Evolutionary conservation across 2,797 vertebrate genomes (phyloP), one percentile per base, ranked within the genome.

Genomic region (Sphenodon punctatus): DNA sequence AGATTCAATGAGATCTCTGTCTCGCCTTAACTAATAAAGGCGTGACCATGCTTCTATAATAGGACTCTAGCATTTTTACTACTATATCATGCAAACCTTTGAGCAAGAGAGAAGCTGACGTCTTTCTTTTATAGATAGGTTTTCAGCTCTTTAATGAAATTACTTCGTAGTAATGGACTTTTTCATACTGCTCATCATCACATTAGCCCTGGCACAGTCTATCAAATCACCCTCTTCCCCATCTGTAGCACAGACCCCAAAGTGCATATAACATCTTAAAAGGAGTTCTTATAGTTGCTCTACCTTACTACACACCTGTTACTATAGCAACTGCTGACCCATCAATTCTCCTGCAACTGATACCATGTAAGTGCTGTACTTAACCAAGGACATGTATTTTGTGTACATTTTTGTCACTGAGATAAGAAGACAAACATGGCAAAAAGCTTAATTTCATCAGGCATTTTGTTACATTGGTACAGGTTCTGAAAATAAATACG

Each of bases 261-360:
- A 46, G 34, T 43, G 5, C 13, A 41, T 46, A 27, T 80, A 46
- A n/a, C 66, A 75, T 8, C 59, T 41, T 32, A 55, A 65, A 8
- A 39, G 15, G 9, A 75, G 63, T 82, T 80, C 36, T 67, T 59
- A 46, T 53, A 67, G 59, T 39, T 56, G 64, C 51, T 53, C n/a
- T 30, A 17, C 70, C 27, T 84, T 84, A 63, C 68, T 45, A 56
- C 60, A 10, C 5, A 84, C 51, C 51, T 48, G 46, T 78, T 87
- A 67, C 65, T 27, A 4, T 6, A 36, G 23, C n/a, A 46, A 90
- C 61, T 77, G 80, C 89, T 82, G 87, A 85, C 36, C 75, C 72
- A 76, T 88, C 69, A 60, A 7, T 69, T 82, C 69, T 59, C 58
- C 38, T 70, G 74, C 85, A 89, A 87, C 65, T 49, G 89, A 88